Evolutionary conservation across 2,113 vertebrate genomes (phyloP).

Genomic region (Rhagologus leucostigma): DNA sequence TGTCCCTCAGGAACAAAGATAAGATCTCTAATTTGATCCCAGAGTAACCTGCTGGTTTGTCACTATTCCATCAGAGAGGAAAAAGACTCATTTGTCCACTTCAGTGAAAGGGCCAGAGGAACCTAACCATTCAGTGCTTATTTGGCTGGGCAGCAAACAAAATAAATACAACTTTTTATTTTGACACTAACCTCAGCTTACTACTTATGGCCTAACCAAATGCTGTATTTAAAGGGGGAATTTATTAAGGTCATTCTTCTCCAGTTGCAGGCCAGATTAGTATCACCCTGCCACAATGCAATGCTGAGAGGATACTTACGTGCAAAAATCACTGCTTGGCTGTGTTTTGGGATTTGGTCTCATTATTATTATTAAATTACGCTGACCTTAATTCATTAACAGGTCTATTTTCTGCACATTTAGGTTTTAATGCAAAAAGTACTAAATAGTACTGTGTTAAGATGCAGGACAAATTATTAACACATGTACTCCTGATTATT

Average conservation of each 20-base stretch:
- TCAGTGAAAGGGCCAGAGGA: neutral
- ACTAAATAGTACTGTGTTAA: neutral
- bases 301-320: neutral
- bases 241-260: neutral
- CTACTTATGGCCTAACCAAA: neutral
- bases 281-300: neutral
- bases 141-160: neutral
- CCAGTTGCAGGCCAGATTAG: neutral
- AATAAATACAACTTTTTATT: neutral
- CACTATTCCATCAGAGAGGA: neutral
- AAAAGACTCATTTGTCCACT: neutral
- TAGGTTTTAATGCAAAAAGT: neutral
- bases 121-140: neutral
- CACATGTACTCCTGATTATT: neutral
- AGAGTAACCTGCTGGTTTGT: neutral
- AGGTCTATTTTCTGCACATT: neutral
- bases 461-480: neutral
- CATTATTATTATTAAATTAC: neutral
- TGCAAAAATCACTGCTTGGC: neutral
- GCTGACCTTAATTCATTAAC: neutral
- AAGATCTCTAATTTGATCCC: neutral
- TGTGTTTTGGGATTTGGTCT: neutral
- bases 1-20: neutral
- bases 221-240: neutral
- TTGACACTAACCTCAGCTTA: neutral